Evolutionary conservation across 2,888 invertebrate species (phyloP), one percentile per base, ranked within the genome.

Genomic region (Amiota minor): DNA sequence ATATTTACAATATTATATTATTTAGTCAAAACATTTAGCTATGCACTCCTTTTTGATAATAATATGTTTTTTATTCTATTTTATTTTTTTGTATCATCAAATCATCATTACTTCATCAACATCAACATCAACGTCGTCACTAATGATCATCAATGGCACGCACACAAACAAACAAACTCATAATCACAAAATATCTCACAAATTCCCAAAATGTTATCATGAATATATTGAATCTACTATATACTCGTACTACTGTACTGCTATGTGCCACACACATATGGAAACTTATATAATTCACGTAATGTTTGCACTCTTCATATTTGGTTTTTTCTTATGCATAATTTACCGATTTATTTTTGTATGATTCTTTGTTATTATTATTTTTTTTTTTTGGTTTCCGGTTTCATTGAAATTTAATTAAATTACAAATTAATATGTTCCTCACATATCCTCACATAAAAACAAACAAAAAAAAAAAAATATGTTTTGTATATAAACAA

Each of bases 331-430:
- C n/a, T 55, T 75, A n/a, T 20, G 64, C 47, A 35, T 62, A 62
- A 20, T 45, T 45, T 55, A 71, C 68, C 64, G 67, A 75, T 76
- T 77, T 84, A 82, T 80, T 76, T 80, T 80, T 81, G 82, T 35
- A n/a, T n/a, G 35, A 70, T 76, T 76, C 71, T 64, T 35, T 35
- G 50, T 80, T 20, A 23, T 75, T 73, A 72, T 76, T 65, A 70
- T 73, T 72, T 49, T 76, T 76, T 81, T 78, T 78, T 73, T 75
- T 79, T 77, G 80, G 79, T 80, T 83, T 83, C 83, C 82, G 81
- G 84, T 76, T 77, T 76, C 81, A 49, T 80, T 75, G 74, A 81
- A 80, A 82, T 81, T 77, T 76, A 80, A 81, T 82, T 80, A 76
- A 80, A 80, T 80, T 82, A 82, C 79, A 78, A 78, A 79, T 82